phyloP scores from a whole-genome alignment of 2,888 invertebrate genomes.

The Didymodactylos carnosus region DNA sequence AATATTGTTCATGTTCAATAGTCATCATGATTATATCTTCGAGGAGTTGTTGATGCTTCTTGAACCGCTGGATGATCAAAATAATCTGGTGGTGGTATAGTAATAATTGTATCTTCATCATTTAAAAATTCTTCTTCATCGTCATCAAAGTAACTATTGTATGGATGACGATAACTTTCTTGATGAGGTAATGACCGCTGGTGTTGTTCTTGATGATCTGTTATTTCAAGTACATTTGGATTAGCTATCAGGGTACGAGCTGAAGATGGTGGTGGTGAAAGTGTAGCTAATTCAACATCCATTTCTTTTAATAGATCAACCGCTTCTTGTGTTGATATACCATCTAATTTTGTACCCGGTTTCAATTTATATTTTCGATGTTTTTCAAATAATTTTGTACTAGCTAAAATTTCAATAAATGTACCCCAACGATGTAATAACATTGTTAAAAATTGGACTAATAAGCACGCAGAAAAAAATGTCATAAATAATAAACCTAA shows the following conservation, averaged over 20 bases:
- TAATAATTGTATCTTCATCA: slow-evolving; percentile 4
- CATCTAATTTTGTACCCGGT: background rate
- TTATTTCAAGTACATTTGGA: no score
- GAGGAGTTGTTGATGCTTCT: no score
- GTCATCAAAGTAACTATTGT: background rate
- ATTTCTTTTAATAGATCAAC: slow-evolving; percentile 9
- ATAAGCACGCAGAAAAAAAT: slow-evolving; percentile 22
- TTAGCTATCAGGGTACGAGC: no score
- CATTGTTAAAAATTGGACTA: slow-evolving; percentile 28
- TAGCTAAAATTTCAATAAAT: slow-evolving; percentile 17
- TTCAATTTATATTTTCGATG: slow-evolving; percentile 13
- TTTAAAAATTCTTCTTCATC: background rate
- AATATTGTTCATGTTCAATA: no score
- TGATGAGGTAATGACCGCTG: no score
- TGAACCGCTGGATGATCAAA: slow-evolving; percentile 14
- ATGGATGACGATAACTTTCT: slow-evolving; percentile 1
- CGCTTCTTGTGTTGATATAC: slow-evolving; percentile 3
- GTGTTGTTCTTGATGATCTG: no score
- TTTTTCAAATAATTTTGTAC: slow-evolving; percentile 10
- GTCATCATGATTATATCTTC: no score
- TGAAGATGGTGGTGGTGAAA: background rate
- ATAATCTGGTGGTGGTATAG: slow-evolving; percentile 8
- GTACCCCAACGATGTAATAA: slow-evolving; percentile 28
- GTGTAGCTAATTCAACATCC: slow-evolving; percentile 1
- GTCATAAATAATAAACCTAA: slow-evolving; percentile 25